phyloP scores from a whole-genome alignment of 2,888 invertebrate species.

The Luperina nickerlii region DNA sequence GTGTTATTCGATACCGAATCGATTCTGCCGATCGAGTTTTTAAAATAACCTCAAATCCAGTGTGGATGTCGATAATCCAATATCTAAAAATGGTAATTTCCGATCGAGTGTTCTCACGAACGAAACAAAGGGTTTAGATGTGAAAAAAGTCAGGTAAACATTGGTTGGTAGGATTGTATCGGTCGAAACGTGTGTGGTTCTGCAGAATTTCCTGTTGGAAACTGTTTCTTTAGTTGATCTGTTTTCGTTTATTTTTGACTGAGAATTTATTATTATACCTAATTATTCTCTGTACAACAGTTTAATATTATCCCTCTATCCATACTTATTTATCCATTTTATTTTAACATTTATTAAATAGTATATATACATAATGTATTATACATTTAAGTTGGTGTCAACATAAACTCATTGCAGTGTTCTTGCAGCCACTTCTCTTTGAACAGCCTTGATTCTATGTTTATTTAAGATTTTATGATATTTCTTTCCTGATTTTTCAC shows the following conservation, averaged over 20 bases:
- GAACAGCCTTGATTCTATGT: not conserved
- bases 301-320: not conserved
- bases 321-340: not conserved
- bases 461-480: not conserved
- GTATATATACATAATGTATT: too few species aligned
- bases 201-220: constrained; percentile 23
- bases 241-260: not conserved
- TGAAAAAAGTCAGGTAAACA: constrained; percentile 81
- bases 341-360: too few species aligned
- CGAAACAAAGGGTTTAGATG: constrained; percentile 84
- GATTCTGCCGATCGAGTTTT: constrained; percentile 77
- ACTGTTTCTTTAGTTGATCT: not conserved
- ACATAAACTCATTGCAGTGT: too few species aligned
- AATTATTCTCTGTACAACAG: not conserved
- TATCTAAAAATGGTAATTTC: constrained; percentile 90
- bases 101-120: constrained; percentile 86
- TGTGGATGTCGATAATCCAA: constrained; percentile 82
- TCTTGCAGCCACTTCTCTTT: not conserved
- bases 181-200: constrained; percentile 46
- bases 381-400: too few species aligned
- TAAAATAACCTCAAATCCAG: constrained; percentile 79
- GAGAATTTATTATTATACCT: not conserved
- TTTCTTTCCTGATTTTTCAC: not conserved
- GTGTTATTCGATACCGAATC: constrained; percentile 79
- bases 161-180: constrained; percentile 63